Evolutionary conservation across 2,113 vertebrate genomes (phyloP), one percentile per base, ranked within the genome.

Genomic region (Leptodactylus fuscus): DNA sequence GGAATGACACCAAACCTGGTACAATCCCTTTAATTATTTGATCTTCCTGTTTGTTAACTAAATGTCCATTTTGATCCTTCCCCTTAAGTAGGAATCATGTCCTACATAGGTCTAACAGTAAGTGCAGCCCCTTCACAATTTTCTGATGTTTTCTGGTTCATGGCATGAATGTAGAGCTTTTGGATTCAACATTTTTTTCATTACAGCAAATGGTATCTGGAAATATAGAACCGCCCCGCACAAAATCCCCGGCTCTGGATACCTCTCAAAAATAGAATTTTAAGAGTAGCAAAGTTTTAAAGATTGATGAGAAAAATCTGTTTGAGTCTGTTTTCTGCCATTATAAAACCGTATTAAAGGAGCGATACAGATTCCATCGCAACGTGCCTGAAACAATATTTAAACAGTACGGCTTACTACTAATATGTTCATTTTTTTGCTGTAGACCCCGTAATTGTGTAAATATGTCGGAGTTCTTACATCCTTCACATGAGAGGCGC

Each of bases 261-360:
- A 10, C 78, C 24, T 27, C 36, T 65, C 41, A 6, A 67, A 81
- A 81, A 65, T 81, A 81, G 79, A 69, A 81, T 32, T 67, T 81
- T 81, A 67, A 81, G 38, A 81, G 79, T 49, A 67, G 20, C 41
- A 69, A 2, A 81, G 78, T 65, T 81, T 81, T 49, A 48, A 81
- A 49, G 20, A 67, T 48, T 81, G 60, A 81, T 81, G 58, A 32
- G 60, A 81, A 81, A 67, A 81, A 81, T 69, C 79, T 81, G 79
- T 67, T 81, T 13, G 38, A 27, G n/a, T 32, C 16, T 69, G 27
- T 55, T 46, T 27, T 67, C 13, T 48, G 58, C 79, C 79, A 49
- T 81, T 27, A 41, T 46, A 81, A 69, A 62, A 67, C 48, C 2
- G 10, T 48, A 49, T 65, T 81, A 32, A 81, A 69, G 53, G 36